Base-by-base conservation (phyloP, 2,113 vertebrate species). In the Halichoeres trimaculatus region DNA sequence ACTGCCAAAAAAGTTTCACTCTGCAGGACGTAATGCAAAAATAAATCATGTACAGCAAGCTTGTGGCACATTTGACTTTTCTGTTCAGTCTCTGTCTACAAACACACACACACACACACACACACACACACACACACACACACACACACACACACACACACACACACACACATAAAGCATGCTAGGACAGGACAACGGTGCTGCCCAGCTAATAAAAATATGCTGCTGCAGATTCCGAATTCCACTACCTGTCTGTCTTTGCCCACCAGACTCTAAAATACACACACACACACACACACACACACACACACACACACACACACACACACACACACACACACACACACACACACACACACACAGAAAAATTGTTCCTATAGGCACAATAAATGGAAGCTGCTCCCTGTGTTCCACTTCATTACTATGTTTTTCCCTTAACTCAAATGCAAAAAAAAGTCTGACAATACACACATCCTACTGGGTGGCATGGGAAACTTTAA, bases 171-270 rank as follows among this genome's bases (percentile, higher is more conserved):
- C 52, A 63, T 48, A 56, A 43, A 89, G 89, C 93, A 86, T 91
- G 93, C 91, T 85, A 66, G 78, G 71, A 94, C 93, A 94, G 88
- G 93, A 93, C 85, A 82, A 53, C 74, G 59, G 70, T 81, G 92
- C 87, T 91, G 89, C 90, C 82, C 89, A 85, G 81, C 89, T 88
- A 90, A 93, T 93, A 91, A 89, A 93, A 94, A 91, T 91, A 93
- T 93, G 92, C 87, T 90, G 58, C 85, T 76, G 85, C 91, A 92
- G 91, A 93, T 93, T 92, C 91, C 88, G 88, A 91, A 94, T 94
- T 92, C 93, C 90, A 90, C 48, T 88, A 68, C 89, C 86, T 89
- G 88, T 85, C 89, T 88, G 90, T 90, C 86, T 90, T 85, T 88
- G 90, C 89, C 89, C 81, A 71, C 65, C 48, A 36, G 56, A 10